phyloP scores from a whole-genome alignment of 2,888 invertebrate genomes.

The Eupithecia pulchellata region DNA sequence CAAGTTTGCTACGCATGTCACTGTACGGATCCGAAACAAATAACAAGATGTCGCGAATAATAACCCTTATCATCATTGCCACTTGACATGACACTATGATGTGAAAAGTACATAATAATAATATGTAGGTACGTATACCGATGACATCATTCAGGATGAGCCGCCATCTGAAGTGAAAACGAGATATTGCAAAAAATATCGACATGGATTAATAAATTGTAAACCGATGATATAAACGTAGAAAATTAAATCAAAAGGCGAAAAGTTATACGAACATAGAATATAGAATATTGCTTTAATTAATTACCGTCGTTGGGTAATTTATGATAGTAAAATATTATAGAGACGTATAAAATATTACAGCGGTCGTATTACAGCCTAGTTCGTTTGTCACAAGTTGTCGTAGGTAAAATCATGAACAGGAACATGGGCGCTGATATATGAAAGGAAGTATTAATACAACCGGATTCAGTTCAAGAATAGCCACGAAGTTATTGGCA shows the following conservation, averaged over 20 bases:
- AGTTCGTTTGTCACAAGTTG: neutral
- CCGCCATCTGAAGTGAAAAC: neutral
- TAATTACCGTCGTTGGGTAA: neutral
- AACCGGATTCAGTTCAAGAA: constrained; percentile 38
- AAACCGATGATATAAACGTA: neutral
- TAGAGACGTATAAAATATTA: neutral
- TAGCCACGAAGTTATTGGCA: neutral
- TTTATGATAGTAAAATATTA: neutral
- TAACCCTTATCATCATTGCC: neutral
- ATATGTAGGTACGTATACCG: constrained; percentile 13
- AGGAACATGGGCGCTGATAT: neutral
- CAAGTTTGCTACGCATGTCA: neutral
- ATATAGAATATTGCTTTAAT: neutral
- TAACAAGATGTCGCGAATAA: neutral
- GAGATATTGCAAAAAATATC: neutral
- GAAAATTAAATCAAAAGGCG: neutral
- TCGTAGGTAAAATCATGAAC: neutral
- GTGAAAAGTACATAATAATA: constrained; percentile 18
- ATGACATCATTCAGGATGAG: constrained; percentile 39
- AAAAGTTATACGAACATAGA: neutral
- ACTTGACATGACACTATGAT: constrained; percentile 26
- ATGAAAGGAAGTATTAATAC: neutral
- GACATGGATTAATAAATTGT: neutral
- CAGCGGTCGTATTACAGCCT: too few species aligned
- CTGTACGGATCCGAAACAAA: neutral